Base-by-base conservation (phyloP, 2,888 invertebrate species). In the Thymelicus lineola region DNA sequence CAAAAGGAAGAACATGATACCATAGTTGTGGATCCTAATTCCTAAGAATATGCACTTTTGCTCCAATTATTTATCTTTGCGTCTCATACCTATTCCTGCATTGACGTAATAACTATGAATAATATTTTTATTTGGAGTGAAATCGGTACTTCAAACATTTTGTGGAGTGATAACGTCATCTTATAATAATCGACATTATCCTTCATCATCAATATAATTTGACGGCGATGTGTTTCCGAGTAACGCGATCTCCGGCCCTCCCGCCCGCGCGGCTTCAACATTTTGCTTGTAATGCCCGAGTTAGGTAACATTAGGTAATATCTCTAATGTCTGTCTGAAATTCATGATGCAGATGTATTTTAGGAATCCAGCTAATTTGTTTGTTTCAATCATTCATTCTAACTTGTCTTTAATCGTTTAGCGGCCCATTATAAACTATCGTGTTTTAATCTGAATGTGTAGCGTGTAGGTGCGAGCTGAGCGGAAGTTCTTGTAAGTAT, bases 121-220 rank as follows among this genome's bases (percentile, higher is more conserved):
- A 15, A 50, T 1, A 50, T 48, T n/a, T n/a, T 50, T 50, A 50
- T 50, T 50, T 50, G 7, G 17, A 17, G 7, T 50, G 48, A 15
- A 17, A 50, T 17, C 48, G 48, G 17, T 50, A 50, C 0, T 57
- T 3, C 7, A 35, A 28, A 28, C 35, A 28, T 57, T 17, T 17
- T 17, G 48, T 50, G 12, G 17, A 50, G 15, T 50, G 9, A 50
- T 50, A 50, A 50, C 48, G 48, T 17, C 48, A 50, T 50, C 48
- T 50, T 50, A 50, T 50, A 50, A 50, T 50, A 50, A 50, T 15
- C 48, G 48, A 50, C 48, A 9, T 15, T 48, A 48, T 50, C 48
- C 15, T 50, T 50, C 48, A 50, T 50, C 48, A 50, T 50, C 48
- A 50, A 50, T 50, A 50, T 50, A 50, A 50, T 15, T 50, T 50